Conservation (phyloP, 92 coral and sea anemone genomes). For the Siderastrea radians region DNA sequence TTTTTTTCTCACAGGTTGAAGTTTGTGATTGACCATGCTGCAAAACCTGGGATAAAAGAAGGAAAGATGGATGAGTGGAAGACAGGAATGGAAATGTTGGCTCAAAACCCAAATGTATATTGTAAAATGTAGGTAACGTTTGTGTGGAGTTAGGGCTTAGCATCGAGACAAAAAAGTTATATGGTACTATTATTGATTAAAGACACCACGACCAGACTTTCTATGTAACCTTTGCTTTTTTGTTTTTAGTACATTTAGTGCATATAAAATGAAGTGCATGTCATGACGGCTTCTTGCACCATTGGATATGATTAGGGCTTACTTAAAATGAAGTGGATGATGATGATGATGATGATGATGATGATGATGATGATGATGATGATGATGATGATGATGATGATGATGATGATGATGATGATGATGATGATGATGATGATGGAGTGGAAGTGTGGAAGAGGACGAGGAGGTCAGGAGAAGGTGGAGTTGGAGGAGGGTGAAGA, state of each 20-base stretch:
- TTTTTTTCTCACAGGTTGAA: constrained; percentile 55
- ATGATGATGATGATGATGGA: not conserved
- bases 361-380: not conserved
- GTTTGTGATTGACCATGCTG: constrained; percentile 85
- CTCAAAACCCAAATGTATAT: constrained; percentile 80
- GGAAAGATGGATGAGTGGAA: constrained; percentile 77
- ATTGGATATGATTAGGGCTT: not conserved
- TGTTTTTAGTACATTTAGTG: no score
- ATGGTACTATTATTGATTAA: no score
- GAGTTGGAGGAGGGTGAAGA: not conserved
- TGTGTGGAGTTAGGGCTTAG: not conserved
- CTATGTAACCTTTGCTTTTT: no score
- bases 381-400: not conserved
- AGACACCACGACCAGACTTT: no score
- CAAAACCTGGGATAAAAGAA: constrained; percentile 79
- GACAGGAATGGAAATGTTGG: constrained; percentile 75
- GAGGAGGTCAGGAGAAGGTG: no score
- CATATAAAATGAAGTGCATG: not conserved
- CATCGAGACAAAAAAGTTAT: not conserved
- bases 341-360: not conserved
- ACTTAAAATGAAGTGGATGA: not conserved
- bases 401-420: not conserved
- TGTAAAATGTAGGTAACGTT: constrained; percentile 80
- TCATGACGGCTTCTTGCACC: not conserved
- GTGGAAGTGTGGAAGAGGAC: no score